These are phyloP conservation scores for Acrobasis suavella DNA, from an alignment of 2,888 invertebrate species.

Conservation along the genomic window DNA sequence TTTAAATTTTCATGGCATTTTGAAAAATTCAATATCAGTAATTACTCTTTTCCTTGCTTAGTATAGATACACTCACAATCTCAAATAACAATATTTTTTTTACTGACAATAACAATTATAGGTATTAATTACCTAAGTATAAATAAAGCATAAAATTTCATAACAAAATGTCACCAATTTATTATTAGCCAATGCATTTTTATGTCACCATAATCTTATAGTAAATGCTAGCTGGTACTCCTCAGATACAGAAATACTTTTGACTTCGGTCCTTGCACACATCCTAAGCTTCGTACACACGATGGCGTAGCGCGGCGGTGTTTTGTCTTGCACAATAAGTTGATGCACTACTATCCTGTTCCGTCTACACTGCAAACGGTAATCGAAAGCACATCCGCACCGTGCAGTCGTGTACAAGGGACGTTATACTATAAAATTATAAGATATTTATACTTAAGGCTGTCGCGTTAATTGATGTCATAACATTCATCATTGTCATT, in stretches of 20 bases:
- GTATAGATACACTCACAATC: not conserved
- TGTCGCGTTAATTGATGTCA: too few species aligned
- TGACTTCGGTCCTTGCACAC: conserved; percentile 2
- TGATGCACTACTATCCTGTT: not conserved
- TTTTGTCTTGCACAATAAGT: not conserved
- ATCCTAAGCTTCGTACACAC: not conserved
- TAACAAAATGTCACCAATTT: conserved; percentile 15
- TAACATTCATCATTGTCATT: too few species aligned
- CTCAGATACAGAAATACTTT: conserved; percentile 10
- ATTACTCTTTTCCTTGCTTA: too few species aligned
- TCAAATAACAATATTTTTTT: conserved; percentile 1
- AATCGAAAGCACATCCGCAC: not conserved
- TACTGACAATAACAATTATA: conserved; percentile 11
- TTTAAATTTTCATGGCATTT: too few species aligned
- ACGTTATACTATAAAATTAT: conserved; percentile 16
- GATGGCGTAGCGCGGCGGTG: not conserved
- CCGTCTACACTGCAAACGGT: not conserved
- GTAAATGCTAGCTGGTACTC: conserved; percentile 21
- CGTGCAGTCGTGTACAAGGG: not conserved
- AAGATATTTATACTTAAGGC: not conserved
- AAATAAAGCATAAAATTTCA: conserved; percentile 5
- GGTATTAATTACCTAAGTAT: conserved; percentile 12
- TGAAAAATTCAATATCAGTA: too few species aligned
- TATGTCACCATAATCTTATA: conserved; percentile 12
- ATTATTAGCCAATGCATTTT: not conserved